Base-by-base conservation (phyloP, 2,797 vertebrate genomes). In the Carcharodon carcharias region DNA sequence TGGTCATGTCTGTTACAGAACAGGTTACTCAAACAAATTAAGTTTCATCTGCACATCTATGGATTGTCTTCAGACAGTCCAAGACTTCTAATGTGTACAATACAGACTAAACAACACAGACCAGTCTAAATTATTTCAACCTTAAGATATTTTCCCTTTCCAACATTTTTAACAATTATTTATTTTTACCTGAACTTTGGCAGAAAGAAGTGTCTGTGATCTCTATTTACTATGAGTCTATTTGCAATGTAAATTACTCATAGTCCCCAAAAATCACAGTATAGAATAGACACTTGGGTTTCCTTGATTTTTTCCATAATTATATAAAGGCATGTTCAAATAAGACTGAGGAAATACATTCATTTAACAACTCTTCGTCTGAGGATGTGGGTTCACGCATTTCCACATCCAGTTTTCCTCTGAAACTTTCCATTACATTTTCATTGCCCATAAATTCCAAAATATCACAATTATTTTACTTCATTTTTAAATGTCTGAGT, bases 161-260 rank as follows among this genome's bases (percentile, higher is more conserved):
- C 21, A 1, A 23, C 28, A 65, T 50, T 69, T 92, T 45, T 67
- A 63, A 67, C 61, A 50, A 69, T 69, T 50, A 95, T 95, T 50
- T 92, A 63, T 69, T 95, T 69, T 95, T 50, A 67, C 21, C 65
- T 69, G 50, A 69, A 50, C 21, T 45, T n/a, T 95, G 65, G 92
- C 92, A 95, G 67, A 95, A 45, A 14, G 4, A 69, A 95, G 92
- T 95, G 92, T 95, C 92, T 95, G 21, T 26, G 92, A 50, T 67
- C 92, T 95, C 21, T 67, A 35, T 92, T 92, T 92, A 95, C 63
- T 40, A 50, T 50, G 65, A 50, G 92, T 69, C 89, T 63, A 92
- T 31, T 92, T 92, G 89, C 89, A 92, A 95, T 69, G 21, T 69
- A 69, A 69, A 69, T 95, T 65, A 95, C 65, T 69, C 88, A 56